phyloP scores from a whole-genome alignment of 2,888 invertebrate species.

The Syrista parreyssii region DNA sequence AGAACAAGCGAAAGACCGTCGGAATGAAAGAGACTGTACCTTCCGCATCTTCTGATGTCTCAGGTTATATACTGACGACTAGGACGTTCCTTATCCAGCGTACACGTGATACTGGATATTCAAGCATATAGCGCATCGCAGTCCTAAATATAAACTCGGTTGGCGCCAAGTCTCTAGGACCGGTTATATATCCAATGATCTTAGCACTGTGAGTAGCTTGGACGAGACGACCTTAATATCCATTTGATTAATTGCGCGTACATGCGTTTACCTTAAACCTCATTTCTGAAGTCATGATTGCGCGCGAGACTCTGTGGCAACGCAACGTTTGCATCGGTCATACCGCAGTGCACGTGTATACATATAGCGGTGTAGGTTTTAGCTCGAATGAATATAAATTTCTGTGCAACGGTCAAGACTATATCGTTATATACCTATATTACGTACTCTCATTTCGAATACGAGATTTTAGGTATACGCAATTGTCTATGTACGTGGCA shows the following conservation, averaged over 20 bases:
- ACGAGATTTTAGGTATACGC: not conserved
- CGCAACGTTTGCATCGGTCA: not conserved
- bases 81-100: not conserved
- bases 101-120: not conserved
- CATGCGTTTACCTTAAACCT: conserved; percentile 31
- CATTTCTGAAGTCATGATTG: conserved; percentile 19
- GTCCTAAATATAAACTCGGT: conserved; percentile 23
- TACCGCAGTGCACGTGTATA: not conserved
- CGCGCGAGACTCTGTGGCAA: not conserved
- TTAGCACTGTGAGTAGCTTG: not conserved
- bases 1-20: conserved; percentile 6
- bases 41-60: not conserved
- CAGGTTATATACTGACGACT: not conserved
- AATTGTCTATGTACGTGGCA: not conserved
- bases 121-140: not conserved
- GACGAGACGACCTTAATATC: conserved; percentile 34
- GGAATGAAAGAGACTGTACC: not conserved
- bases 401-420: not conserved
- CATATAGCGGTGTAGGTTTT: not conserved
- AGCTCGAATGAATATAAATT: not conserved
- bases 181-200: conserved; percentile 20
- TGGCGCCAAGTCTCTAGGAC: conserved; percentile 33
- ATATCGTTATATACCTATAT: not conserved
- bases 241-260: conserved; percentile 31
- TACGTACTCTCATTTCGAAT: not conserved